Percentiles rank a stretch among this genome's conserved stretches.
phyloP scores from a whole-genome alignment of 2,888 invertebrate genomes.

The Xestia ashworthii region DNA sequence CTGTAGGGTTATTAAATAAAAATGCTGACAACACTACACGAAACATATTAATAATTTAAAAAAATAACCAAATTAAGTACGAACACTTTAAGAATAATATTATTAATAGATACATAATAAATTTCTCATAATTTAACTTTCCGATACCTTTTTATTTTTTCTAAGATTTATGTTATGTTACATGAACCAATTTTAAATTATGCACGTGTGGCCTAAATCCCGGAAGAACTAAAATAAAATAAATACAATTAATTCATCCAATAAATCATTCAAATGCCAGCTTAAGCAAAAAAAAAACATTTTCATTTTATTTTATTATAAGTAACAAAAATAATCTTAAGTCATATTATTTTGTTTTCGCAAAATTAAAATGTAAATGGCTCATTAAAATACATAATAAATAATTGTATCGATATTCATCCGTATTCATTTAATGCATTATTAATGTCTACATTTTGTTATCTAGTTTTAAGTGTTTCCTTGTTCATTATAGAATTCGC shows the following conservation, averaged over 20 bases:
- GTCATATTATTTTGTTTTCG: constrained; percentile 4
- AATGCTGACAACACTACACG: no score
- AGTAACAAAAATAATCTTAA: background rate
- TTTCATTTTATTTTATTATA: background rate
- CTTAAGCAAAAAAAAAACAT: background rate
- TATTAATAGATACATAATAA: no score
- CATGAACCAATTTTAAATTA: background rate
- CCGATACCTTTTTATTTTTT: background rate
- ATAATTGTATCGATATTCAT: constrained; percentile 19
- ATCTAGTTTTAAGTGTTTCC: constrained; percentile 37
- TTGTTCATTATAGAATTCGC: constrained; percentile 9
- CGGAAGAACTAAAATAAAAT: background rate
- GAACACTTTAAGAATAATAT: no score
- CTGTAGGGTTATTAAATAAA: no score
- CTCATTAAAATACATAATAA: constrained; percentile 3
- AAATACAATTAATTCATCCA: background rate
- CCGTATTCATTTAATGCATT: constrained; percentile 26
- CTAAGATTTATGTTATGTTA: background rate
- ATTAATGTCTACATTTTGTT: constrained; percentile 30
- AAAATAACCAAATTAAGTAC: no score
- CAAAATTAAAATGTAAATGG: background rate
- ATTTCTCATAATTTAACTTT: no score
- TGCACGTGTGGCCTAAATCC: background rate
- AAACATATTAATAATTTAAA: no score
- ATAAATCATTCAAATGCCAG: background rate